These are phyloP conservation scores for Punctoribates punctum DNA, from an alignment of 2,888 invertebrate genomes.

Conservation along the genomic window DNA sequence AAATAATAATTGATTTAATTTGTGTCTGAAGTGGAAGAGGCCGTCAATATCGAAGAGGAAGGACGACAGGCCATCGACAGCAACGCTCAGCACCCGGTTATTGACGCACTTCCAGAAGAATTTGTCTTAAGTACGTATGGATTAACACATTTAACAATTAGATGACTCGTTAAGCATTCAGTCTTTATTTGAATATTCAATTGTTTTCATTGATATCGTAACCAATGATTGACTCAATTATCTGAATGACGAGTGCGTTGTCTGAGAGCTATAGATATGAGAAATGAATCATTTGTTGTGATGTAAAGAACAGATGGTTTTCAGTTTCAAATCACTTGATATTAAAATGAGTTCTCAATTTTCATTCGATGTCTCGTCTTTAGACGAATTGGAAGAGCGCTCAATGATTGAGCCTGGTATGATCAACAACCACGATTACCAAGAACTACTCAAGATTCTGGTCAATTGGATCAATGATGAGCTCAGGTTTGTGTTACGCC, in stretches of 20 bases:
- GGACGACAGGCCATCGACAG: conserved; percentile 95
- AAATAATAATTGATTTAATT: too few species aligned
- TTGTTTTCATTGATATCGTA: too few species aligned
- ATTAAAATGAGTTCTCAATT: neutral
- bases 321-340: neutral
- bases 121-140: conserved; percentile 71
- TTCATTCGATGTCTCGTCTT: neutral
- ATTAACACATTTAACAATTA: conserved; percentile 44
- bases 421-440: conserved; percentile 77
- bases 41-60: conserved; percentile 70
- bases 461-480: conserved; percentile 99
- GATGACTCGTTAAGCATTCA: too few species aligned
- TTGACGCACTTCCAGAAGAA: conserved; percentile 84
- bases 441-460: conserved; percentile 76
- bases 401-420: conserved; percentile 90
- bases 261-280: too few species aligned
- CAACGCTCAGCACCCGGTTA: conserved; percentile 68
- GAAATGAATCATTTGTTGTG: neutral
- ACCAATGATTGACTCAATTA: neutral
- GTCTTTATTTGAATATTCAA: too few species aligned
- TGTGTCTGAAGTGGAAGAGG: conserved; percentile 69
- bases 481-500: conserved; percentile 62
- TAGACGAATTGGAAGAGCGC: conserved; percentile 94
- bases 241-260: neutral
- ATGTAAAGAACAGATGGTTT: neutral